phyloP scores from a whole-genome alignment of 2,113 vertebrate genomes.

The Neolamprologus modestus region DNA sequence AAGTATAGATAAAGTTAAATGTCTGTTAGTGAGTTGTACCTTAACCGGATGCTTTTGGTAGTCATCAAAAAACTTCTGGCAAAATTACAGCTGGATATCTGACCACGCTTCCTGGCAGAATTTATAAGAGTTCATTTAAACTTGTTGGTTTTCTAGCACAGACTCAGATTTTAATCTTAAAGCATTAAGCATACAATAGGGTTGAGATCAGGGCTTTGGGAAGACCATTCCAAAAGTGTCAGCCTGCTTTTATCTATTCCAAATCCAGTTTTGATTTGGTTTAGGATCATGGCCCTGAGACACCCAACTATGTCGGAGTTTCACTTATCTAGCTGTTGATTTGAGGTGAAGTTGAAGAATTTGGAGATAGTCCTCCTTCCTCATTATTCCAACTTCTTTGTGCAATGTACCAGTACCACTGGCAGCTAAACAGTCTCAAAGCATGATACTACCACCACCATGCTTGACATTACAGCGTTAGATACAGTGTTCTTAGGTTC shows the following conservation, averaged over 20 bases:
- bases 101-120: fast-evolving
- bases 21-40: neutral
- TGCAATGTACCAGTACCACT: neutral
- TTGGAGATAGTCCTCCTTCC: neutral
- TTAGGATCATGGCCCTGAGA: neutral
- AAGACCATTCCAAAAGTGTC: neutral
- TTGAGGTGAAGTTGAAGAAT: neutral
- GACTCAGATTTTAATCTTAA: neutral
- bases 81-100: neutral
- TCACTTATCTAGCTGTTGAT: neutral
- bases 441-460: neutral
- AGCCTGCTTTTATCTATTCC: neutral
- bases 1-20: neutral
- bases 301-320: fast-evolving
- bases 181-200: neutral
- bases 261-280: neutral
- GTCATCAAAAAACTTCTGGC: neutral
- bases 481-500: neutral
- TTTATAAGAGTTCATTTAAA: neutral
- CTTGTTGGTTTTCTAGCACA: neutral
- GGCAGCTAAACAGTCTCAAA: neutral
- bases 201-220: neutral
- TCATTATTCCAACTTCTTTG: neutral
- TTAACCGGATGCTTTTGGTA: neutral
- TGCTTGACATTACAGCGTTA: neutral